Conservation (phyloP, 2,113 vertebrate species). For the Meriones unguiculatus region DNA sequence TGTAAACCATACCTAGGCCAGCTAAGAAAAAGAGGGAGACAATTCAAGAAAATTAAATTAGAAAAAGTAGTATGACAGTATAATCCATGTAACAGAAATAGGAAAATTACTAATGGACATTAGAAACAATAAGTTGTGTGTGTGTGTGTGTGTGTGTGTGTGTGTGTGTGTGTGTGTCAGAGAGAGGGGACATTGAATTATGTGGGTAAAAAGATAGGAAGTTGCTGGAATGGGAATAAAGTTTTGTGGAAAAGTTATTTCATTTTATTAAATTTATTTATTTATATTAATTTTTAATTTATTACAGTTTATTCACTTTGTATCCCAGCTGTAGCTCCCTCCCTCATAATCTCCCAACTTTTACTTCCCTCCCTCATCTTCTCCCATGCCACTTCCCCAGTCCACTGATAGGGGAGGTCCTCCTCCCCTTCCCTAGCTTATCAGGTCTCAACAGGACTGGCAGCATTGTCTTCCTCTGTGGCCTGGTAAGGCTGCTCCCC, state of each 20-base stretch:
- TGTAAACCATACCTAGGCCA: background rate
- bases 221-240: background rate
- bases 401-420: too few species aligned
- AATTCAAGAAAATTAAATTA: background rate
- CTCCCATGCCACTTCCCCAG: too few species aligned
- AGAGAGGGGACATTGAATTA: background rate
- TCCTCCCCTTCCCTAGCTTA: too few species aligned
- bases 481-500: too few species aligned
- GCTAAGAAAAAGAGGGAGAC: background rate
- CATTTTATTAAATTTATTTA: background rate
- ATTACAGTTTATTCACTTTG: too few species aligned
- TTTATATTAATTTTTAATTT: too few species aligned
- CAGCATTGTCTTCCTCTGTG: too few species aligned
- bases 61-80: background rate
- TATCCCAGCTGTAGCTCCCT: too few species aligned
- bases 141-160: background rate
- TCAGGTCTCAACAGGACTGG: too few species aligned
- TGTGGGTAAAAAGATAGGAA: background rate
- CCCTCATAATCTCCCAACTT: too few species aligned
- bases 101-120: background rate
- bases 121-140: background rate
- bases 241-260: background rate
- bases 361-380: too few species aligned
- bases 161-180: background rate
- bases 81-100: background rate